Evolutionary conservation across 2,888 invertebrate genomes (phyloP).

Genomic region (Tineola bisselliella): DNA sequence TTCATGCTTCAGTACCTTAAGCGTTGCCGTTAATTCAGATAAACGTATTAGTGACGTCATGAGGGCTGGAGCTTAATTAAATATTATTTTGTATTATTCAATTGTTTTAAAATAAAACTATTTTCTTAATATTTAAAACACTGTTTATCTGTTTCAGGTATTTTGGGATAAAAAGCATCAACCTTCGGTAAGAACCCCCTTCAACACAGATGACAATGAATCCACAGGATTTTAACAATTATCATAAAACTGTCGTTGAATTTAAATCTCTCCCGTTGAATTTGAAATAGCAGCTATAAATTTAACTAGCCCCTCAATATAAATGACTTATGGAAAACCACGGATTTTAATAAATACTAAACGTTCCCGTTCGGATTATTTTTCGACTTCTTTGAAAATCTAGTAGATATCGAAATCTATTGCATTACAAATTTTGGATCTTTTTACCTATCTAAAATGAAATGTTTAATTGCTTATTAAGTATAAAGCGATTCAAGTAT

Average conservation of each 20-base stretch:
- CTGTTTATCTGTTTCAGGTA: conserved; percentile 52
- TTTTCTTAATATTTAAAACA: conserved; percentile 1
- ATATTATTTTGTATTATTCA: not conserved
- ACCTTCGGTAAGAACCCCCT: conserved; percentile 35
- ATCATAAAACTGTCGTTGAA: conserved; percentile 44
- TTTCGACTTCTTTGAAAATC: too few relatives aligned
- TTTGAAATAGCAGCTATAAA: conserved; percentile 30
- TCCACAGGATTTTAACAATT: conserved; percentile 25
- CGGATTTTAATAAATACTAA: too few relatives aligned
- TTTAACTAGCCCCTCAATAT: conserved; percentile 15
- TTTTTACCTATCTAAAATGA: too few relatives aligned
- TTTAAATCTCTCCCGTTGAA: conserved; percentile 32
- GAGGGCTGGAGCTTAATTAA: not conserved
- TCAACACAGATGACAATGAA: not conserved
- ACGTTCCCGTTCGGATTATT: too few relatives aligned
- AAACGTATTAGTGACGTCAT: not conserved
- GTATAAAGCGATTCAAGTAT: too few relatives aligned
- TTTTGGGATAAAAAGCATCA: conserved; percentile 40
- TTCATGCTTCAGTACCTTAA: not conserved
- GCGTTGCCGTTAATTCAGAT: not conserved
- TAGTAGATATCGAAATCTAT: too few relatives aligned
- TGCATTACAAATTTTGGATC: too few relatives aligned
- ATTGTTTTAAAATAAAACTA: too few relatives aligned
- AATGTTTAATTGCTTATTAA: too few relatives aligned
- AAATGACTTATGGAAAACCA: not conserved